Conservation (phyloP, 2,888 invertebrate species). For the Brachyopa scutellaris region DNA sequence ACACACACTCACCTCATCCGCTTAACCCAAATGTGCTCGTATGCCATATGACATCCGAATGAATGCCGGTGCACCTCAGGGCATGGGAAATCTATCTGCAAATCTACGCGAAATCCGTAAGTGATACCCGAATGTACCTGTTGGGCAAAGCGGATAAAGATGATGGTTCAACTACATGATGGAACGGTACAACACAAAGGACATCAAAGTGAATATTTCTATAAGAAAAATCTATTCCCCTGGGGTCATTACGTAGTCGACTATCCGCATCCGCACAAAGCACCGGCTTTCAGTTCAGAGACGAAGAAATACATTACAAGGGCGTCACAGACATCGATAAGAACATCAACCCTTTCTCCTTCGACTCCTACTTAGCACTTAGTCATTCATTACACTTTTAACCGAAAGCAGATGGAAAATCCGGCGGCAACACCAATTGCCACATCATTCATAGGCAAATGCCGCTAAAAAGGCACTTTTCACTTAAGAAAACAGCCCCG, state of each 20-base stretch:
- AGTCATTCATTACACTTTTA: slow-evolving; percentile 38
- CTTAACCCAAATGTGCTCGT: slow-evolving; percentile 54
- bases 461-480: slow-evolving; percentile 46
- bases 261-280: neutral
- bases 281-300: neutral
- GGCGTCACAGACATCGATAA: slow-evolving; percentile 14
- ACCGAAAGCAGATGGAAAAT: slow-evolving; percentile 41
- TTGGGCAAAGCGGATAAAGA: slow-evolving; percentile 27
- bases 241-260: slow-evolving; percentile 29
- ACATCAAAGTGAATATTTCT: slow-evolving; percentile 54
- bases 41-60: slow-evolving; percentile 36
- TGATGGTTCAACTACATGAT: slow-evolving; percentile 31
- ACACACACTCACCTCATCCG: slow-evolving; percentile 69
- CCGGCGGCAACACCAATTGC: slow-evolving; percentile 36
- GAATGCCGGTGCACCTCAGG: slow-evolving; percentile 39
- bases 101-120: slow-evolving; percentile 48
- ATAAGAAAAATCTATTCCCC: slow-evolving; percentile 11
- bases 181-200: slow-evolving; percentile 41
- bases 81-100: slow-evolving; percentile 54
- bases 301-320: slow-evolving; percentile 11
- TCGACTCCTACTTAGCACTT: slow-evolving; percentile 16
- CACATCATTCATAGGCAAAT: slow-evolving; percentile 57
- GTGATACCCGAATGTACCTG: slow-evolving; percentile 51
- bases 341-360: slow-evolving; percentile 39
- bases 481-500: slow-evolving; percentile 33